Base-by-base conservation (phyloP, 2,888 invertebrate species). In the Melinaea marsaeus region DNA sequence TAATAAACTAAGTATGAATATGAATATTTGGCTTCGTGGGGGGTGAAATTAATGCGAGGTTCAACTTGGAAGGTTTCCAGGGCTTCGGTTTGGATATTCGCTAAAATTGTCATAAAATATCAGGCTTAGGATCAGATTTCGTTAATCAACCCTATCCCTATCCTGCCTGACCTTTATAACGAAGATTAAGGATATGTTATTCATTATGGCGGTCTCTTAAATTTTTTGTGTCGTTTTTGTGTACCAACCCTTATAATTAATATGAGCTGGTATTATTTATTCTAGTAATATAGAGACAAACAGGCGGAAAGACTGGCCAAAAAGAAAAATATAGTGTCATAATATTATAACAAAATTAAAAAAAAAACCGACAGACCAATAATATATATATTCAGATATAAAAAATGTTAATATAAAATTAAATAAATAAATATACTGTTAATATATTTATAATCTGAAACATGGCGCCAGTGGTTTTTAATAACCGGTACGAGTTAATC, bases 1-100 rank as follows among this genome's bases (percentile, higher is more conserved):
- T 7, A 32, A 32, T 51, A 51, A 22, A 32, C 51, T 7, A 11
- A 57, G 61, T 63, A 67, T 65, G 13, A 35, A 55, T 55, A 67
- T 79, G 80, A 84, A 86, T 84, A 83, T 88, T 87, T 84, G 82
- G 74, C 75, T 76, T 75, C 72, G 70, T 74, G 78, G 76, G 74
- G 65, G 62, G 65, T 69, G 75, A 76, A 75, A 76, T 77, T 74
- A 77, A 76, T 67, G 64, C 65, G 67, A 62, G 66, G 72, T 67
- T 71, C 66, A 71, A 74, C 70, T 73, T 73, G 71, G 66, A 71
- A 76, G 86, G 83, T 75, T 85, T 85, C 84, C 70, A 69, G 74
- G 66, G 80, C 64, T 70, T 75, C 78, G 76, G 69, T 75, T 72
- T 73, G 73, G 71, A 76, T 76, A 75, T 78, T 74, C 74, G 73